Percentiles rank a stretch among this genome's conserved stretches.
phyloP scores from a whole-genome alignment of 2,113 vertebrate genomes.

The Lontra canadensis region DNA sequence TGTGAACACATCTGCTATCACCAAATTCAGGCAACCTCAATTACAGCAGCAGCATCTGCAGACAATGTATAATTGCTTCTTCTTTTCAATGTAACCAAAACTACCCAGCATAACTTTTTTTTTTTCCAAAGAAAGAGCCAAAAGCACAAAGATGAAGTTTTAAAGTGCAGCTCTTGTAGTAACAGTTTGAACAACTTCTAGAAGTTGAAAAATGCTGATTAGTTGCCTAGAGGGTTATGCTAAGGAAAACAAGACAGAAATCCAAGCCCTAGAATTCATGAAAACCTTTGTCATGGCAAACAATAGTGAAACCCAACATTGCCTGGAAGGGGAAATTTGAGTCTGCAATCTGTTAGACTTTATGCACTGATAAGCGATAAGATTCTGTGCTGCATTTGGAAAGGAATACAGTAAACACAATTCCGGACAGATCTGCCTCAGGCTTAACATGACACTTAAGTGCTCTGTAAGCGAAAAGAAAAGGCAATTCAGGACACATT shows the following conservation, averaged over 20 bases:
- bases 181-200: conserved; percentile 87
- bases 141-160: conserved; percentile 68
- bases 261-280: conserved; percentile 88
- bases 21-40: background rate
- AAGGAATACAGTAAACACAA: conserved; percentile 92
- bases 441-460: conserved; percentile 94
- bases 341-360: conserved; percentile 93
- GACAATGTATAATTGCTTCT: conserved; percentile 78
- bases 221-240: conserved; percentile 87
- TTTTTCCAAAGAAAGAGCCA: background rate
- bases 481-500: conserved; percentile 86
- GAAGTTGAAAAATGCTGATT: conserved; percentile 85
- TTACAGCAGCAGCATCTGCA: conserved; percentile 21
- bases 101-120: conserved; percentile 68
- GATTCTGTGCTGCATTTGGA: conserved; percentile 86
- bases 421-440: conserved; percentile 89
- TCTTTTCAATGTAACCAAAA: conserved; percentile 71
- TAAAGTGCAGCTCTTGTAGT: conserved; percentile 77
- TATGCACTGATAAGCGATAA: conserved; percentile 91
- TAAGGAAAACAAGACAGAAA: conserved; percentile 88
- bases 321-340: conserved; percentile 94
- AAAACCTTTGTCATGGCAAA: conserved; percentile 89
- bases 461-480: conserved; percentile 89
- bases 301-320: conserved; percentile 90
- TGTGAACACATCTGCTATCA: background rate